A percentile compares a stretch with the other conserved stretches of the same genome.
These are phyloP conservation scores for Luffia ferchaultella DNA, from an alignment of 2,888 invertebrate genomes.

Conservation along the genomic window DNA sequence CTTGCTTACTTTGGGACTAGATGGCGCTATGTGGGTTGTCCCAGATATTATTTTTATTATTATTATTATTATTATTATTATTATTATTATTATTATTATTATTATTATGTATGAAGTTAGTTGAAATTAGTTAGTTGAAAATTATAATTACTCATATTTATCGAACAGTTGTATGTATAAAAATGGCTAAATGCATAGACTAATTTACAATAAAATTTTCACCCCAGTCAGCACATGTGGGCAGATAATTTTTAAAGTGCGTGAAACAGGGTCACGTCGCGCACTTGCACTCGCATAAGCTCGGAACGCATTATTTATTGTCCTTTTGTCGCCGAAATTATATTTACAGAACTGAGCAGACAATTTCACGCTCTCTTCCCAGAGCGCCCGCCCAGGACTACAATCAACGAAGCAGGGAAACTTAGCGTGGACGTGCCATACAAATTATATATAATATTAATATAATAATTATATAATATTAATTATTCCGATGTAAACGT, in stretches of 20 bases:
- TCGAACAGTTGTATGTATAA: too few relatives aligned
- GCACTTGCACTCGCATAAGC: constrained; percentile 48
- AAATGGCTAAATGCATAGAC: neutral
- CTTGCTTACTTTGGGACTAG: too few relatives aligned
- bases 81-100: too few relatives aligned
- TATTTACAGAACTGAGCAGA: constrained; percentile 67
- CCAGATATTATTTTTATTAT: too few relatives aligned
- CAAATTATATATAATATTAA: constrained; percentile 3
- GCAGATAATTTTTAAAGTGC: constrained; percentile 39
- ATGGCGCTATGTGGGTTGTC: too few relatives aligned
- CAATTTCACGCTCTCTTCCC: constrained; percentile 65
- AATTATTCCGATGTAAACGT: too few relatives aligned
- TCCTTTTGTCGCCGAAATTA: constrained; percentile 66
- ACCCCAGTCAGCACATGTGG: constrained; percentile 10
- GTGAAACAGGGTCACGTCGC: constrained; percentile 41
- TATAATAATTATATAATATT: too few relatives aligned
- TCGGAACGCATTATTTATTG: constrained; percentile 60
- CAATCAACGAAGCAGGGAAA: constrained; percentile 38
- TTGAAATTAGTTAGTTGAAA: too few relatives aligned
- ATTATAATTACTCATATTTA: too few relatives aligned
- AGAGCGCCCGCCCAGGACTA: constrained; percentile 52
- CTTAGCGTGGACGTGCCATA: constrained; percentile 30
- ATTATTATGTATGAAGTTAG: too few relatives aligned
- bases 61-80: too few relatives aligned
- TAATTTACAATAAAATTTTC: constrained; percentile 2